Evolutionary conservation across 2,797 vertebrate species (phyloP), one percentile per base, ranked within the genome.

Genomic region (Diplodus sargus): DNA sequence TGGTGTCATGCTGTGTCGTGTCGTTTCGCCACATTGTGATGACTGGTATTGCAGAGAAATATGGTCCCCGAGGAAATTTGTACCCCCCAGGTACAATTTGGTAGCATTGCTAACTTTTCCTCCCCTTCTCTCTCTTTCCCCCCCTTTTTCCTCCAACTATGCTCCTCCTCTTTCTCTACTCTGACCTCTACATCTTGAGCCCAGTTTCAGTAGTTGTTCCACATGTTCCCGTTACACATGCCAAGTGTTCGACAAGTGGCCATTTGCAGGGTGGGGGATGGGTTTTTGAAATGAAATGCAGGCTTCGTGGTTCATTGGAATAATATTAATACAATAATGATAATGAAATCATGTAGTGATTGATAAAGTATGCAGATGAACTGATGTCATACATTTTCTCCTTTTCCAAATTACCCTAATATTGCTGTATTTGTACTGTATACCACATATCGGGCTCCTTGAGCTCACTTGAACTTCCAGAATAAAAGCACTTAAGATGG

Each of bases 1-100:
- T 93, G 91, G 87, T 91, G 85, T 91, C 90, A 91, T 91, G 90
- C 90, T 84, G 91, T 93, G 89, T 88, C 25, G 84, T 90, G 91
- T 90, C 77, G 79, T 89, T 88, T 91, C 79, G 65, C 90, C 89
- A 87, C 83, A 79, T 83, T 85, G 85, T 81, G 66, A 88, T 87
- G 90, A 90, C 76, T 78, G 89, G 88, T 92, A 87, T 84, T 84
- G 85, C 87, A 76, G 71, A 91, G 86, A 89, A 91, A 90, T 70
- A 85, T 81, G 77, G 82, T 80, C 76, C 86, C 71, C 1, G 74
- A 85, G 81, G 85, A 82, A 79, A 65, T 76, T 20, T 79, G 71
- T 84, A 81, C 83, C 82, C 64, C 28, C 81, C 0, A 1, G 70
- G 72, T 89, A 67, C 66, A 74, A 62, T 76, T 75, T 79, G 81